Evolutionary conservation across 2,888 invertebrate species (phyloP), one percentile per base, ranked within the genome.

Genomic region (Hydrotaea diabolus): DNA sequence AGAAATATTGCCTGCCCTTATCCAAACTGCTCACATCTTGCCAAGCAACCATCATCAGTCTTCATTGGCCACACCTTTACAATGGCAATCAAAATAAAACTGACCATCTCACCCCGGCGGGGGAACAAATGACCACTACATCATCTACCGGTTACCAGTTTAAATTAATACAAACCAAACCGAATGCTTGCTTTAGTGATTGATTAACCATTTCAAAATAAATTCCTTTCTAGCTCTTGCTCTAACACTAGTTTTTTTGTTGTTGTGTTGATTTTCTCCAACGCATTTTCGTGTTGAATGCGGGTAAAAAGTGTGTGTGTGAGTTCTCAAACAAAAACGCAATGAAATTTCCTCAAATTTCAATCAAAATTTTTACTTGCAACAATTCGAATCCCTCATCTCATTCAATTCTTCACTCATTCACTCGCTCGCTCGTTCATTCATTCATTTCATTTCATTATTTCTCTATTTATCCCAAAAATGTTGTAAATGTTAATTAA

Each of bases 401-500:
- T 46, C 43, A 39, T 66, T 4, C 64, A 9, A 11, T 66, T 36
- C 9, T 62, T 36, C 62, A 43, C 8, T 19, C 13, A 15, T 11
- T 2, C 64, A 15, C 39, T 31, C 36, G 31, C 9, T 46, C 23
- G 39, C 9, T 39, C 49, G n/a, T 15, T 49, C 49, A 49, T 13
- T 15, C 31, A 36, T 3, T 36, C 36, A 36, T 3, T 66, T 66
- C 66, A 43, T 21, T 69, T 69, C 69, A 69, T 69, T 69, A 69
- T 69, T 69, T 69, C 69, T 69, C 69, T 69, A 69, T 69, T 69
- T 69, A 69, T 69, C 46, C 69, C 69, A 69, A 46, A 69, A 69
- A 69, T 69, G 69, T 69, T 69, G 69, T 69, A 69, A 69, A 69
- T 69, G 69, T 69, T 69, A 69, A 69, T 69, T 69, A 69, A 69